Percentiles rank a stretch among this genome's conserved stretches.
These are phyloP conservation scores for Drosophila kuntzei DNA, from an alignment of 2,888 invertebrate genomes.

Conservation along the genomic window DNA sequence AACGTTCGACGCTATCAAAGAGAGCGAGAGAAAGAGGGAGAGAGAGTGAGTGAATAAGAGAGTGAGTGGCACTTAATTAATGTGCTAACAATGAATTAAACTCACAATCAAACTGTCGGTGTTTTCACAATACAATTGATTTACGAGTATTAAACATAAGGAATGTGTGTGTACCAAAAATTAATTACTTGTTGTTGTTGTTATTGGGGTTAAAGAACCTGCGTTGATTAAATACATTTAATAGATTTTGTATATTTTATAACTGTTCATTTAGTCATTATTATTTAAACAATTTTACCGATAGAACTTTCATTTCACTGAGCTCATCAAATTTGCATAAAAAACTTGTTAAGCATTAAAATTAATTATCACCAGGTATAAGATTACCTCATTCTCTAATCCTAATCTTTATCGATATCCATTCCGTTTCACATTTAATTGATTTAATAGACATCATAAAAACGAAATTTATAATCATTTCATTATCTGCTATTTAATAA, in stretches of 20 bases:
- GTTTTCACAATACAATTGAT: slow-evolving; percentile 51
- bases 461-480: not conserved
- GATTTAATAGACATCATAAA: slow-evolving; percentile 22
- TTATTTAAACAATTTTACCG: not conserved
- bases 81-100: slow-evolving; percentile 59
- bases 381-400: slow-evolving; percentile 23
- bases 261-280: slow-evolving; percentile 1
- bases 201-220: slow-evolving; percentile 9
- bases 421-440: not conserved
- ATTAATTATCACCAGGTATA: slow-evolving; percentile 1
- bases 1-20: slow-evolving; percentile 35
- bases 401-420: slow-evolving; percentile 4
- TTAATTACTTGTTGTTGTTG: slow-evolving; percentile 46
- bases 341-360: slow-evolving; percentile 14
- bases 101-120: slow-evolving; percentile 58
- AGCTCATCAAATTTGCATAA: slow-evolving; percentile 9
- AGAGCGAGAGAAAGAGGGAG: not conserved
- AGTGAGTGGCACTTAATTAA: slow-evolving; percentile 54
- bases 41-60: not conserved
- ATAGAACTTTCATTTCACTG: slow-evolving; percentile 12
- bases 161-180: slow-evolving; percentile 28
- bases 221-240: slow-evolving; percentile 8
- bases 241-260: slow-evolving; percentile 7
- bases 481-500: slow-evolving; percentile 2
- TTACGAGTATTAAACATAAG: slow-evolving; percentile 36